These are phyloP conservation scores for Tragelaphus buxtoni DNA, from an alignment of 2,113 vertebrate genomes.

Conservation along the genomic window DNA sequence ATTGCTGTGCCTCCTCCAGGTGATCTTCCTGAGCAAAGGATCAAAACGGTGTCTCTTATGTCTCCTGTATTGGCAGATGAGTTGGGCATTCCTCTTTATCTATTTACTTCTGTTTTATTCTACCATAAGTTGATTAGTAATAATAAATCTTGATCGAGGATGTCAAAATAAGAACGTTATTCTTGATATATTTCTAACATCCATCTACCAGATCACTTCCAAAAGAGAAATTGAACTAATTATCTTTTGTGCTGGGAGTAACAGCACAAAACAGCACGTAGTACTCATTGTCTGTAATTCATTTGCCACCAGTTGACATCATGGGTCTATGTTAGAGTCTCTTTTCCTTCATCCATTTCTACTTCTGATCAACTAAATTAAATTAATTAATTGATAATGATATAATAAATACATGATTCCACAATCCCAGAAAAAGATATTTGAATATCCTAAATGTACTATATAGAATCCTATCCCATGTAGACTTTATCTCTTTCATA, in stretches of 20 bases:
- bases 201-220: background rate
- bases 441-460: background rate
- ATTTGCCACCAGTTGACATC: background rate
- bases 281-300: background rate
- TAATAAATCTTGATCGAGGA: background rate
- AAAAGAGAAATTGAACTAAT: background rate
- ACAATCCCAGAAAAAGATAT: background rate
- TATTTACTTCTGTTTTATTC: background rate
- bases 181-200: background rate
- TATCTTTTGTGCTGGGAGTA: background rate
- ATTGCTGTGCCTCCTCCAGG: background rate
- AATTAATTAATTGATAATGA: background rate
- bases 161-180: background rate
- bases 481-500: background rate
- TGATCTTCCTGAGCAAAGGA: background rate
- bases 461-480: background rate
- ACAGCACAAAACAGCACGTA: background rate
- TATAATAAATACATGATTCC: background rate
- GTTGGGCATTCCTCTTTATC: background rate
- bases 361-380: background rate
- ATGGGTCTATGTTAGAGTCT: background rate
- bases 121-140: background rate
- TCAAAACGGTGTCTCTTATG: background rate
- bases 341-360: background rate
- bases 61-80: background rate